Evolutionary conservation across 1,140 invertebrate genomes (phyloP).

Genomic region (Hermetia illucens): DNA sequence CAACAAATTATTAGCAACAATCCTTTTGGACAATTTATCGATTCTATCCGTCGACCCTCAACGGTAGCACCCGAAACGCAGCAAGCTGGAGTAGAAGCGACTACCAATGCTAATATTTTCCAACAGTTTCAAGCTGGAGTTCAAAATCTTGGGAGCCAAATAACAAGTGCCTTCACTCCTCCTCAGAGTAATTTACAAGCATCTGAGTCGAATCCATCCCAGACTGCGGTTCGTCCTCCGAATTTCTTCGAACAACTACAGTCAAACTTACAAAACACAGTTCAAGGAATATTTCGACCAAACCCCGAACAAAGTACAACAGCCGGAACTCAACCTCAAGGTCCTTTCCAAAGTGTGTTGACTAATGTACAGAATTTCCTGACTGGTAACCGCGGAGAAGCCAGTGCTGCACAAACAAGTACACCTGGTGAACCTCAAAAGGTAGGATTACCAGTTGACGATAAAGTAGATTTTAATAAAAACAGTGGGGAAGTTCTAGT

Average conservation of each 20-base stretch:
- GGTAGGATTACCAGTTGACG: not conserved
- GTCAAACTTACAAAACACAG: not conserved
- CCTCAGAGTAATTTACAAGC: not conserved
- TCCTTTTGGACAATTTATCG: not conserved
- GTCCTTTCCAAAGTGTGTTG: not conserved
- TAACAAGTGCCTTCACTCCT: not conserved
- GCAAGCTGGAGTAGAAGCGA: not conserved
- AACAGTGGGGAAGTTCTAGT: too few species aligned
- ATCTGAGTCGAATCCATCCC: not conserved
- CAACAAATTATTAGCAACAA: conserved; percentile 1
- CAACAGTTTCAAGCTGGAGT: not conserved
- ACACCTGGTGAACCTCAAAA: not conserved
- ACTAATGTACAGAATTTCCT: not conserved
- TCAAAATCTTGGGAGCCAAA: not conserved
- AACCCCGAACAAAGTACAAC: not conserved
- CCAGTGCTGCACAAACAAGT: not conserved
- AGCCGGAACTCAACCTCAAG: not conserved
- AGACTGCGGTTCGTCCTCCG: too few species aligned
- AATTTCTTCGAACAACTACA: not conserved
- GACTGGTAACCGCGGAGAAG: not conserved
- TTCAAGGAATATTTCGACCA: not conserved
- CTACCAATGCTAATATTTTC: not conserved
- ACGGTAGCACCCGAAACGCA: not conserved
- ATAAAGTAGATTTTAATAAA: not conserved
- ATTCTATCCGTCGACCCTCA: not conserved